A percentile compares a stretch with the other conserved stretches of the same genome.
Conservation (phyloP, 2,797 vertebrate species). For the Cyclopterus lumpus region DNA sequence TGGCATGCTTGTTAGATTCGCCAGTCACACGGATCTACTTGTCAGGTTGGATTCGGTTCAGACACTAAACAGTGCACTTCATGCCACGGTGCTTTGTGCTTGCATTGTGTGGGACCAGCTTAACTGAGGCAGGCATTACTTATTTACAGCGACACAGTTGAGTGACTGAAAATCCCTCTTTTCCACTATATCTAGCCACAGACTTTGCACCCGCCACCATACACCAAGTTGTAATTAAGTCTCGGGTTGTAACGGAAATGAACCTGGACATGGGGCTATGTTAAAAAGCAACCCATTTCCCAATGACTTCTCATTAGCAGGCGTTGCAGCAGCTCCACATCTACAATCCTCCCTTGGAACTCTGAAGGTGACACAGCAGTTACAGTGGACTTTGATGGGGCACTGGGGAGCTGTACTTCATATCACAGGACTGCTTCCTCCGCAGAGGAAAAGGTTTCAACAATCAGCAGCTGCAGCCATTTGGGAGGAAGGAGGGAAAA, state of each 20-base stretch:
- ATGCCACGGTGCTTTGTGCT: conserved; percentile 50
- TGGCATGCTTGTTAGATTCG: conserved; percentile 60
- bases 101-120: conserved; percentile 49
- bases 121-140: conserved; percentile 47
- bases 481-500: conserved; percentile 56
- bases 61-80: conserved; percentile 61
- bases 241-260: conserved; percentile 58
- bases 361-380: conserved; percentile 85
- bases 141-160: conserved; percentile 53
- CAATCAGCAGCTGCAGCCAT: conserved; percentile 77
- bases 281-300: conserved; percentile 62
- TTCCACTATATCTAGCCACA: conserved; percentile 37
- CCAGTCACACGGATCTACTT: conserved; percentile 41
- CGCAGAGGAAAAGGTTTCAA: conserved; percentile 77
- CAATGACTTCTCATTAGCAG: conserved; percentile 79
- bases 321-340: conserved; percentile 64
- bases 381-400: conserved; percentile 82
- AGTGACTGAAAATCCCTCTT: conserved; percentile 36
- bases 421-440: conserved; percentile 79
- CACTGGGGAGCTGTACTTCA: conserved; percentile 83
- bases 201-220: not conserved
- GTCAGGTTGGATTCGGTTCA: conserved; percentile 69
- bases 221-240: conserved; percentile 73
- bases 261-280: conserved; percentile 63
- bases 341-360: conserved; percentile 69